Percentiles rank a stretch among this genome's conserved stretches.
These are phyloP conservation scores for Sander vitreus DNA, from an alignment of 2,113 vertebrate genomes.

Conservation along the genomic window DNA sequence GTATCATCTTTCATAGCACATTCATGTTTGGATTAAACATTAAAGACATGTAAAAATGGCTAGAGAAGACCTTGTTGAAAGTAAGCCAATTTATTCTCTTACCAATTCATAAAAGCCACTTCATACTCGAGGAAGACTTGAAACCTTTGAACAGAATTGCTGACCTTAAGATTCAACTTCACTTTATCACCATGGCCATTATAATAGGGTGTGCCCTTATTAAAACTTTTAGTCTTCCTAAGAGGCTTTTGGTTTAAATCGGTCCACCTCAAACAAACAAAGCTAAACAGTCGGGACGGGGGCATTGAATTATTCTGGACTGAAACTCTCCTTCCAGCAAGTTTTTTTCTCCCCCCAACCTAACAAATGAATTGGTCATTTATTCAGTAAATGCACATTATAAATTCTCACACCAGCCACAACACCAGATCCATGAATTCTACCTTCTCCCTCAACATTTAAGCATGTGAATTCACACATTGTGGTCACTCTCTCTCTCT, in stretches of 20 bases:
- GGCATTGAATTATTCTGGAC: slow-evolving; percentile 28
- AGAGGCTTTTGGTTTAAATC: slow-evolving; percentile 36
- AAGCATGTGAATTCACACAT: background rate
- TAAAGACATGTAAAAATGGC: background rate
- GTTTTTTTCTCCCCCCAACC: background rate
- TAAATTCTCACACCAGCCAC: background rate
- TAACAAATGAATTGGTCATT: slow-evolving; percentile 14
- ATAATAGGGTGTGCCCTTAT: background rate
- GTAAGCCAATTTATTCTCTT: slow-evolving; percentile 10
- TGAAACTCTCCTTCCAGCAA: slow-evolving; percentile 14
- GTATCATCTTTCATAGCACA: background rate
- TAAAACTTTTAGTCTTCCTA: slow-evolving; percentile 2
- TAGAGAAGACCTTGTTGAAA: background rate
- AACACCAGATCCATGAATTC: background rate
- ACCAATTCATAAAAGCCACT: background rate
- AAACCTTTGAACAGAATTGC: slow-evolving; percentile 21
- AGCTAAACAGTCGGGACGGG: slow-evolving; percentile 5
- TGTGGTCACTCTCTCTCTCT: too few species aligned
- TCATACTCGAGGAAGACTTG: background rate
- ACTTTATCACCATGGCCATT: slow-evolving; percentile 16
- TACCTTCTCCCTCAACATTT: background rate
- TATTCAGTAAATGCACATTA: background rate
- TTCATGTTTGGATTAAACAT: slow-evolving; percentile 18
- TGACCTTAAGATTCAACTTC: slow-evolving; percentile 20
- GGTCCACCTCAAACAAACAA: slow-evolving; percentile 27